Evolutionary conservation across 2,888 invertebrate genomes (phyloP).

Genomic region (Dinocampus coccinellae): DNA sequence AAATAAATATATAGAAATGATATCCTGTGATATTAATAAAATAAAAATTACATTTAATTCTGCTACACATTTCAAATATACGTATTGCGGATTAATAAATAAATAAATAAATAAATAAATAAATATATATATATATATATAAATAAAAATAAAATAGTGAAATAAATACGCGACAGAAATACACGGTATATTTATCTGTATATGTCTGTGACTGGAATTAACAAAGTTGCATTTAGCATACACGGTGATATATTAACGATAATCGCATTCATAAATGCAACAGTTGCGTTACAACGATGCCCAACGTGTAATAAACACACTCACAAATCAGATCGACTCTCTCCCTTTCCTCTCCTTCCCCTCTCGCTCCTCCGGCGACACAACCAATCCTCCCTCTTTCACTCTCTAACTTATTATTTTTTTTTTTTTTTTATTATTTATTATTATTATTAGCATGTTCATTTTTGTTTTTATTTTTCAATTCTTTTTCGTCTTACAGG

Average conservation of each 20-base stretch:
- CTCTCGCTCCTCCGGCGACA: conserved; percentile 25
- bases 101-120: conserved; percentile 15
- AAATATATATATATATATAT: no score
- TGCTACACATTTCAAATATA: neutral
- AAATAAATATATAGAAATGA: neutral
- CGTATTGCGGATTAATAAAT: neutral
- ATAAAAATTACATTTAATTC: neutral
- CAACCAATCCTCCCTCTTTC: conserved; percentile 12
- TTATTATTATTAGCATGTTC: no score
- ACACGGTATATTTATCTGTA: conserved; percentile 25
- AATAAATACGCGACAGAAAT: conserved; percentile 19
- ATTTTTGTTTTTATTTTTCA: no score
- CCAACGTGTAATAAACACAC: conserved; percentile 42
- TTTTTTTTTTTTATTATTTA: no score
- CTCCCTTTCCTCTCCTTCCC: no score
- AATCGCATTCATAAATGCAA: conserved; percentile 60
- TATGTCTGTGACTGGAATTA: conserved; percentile 40
- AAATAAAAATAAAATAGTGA: no score
- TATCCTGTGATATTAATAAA: neutral
- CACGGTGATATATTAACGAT: conserved; percentile 55
- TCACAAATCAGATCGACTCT: conserved; percentile 48
- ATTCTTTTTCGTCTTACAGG: neutral
- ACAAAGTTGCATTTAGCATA: conserved; percentile 41
- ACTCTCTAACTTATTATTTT: no score
- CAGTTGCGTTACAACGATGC: conserved; percentile 53